These are phyloP conservation scores for Siderastrea radians DNA, from an alignment of 92 coral and sea anemone genomes.

Conservation along the genomic window DNA sequence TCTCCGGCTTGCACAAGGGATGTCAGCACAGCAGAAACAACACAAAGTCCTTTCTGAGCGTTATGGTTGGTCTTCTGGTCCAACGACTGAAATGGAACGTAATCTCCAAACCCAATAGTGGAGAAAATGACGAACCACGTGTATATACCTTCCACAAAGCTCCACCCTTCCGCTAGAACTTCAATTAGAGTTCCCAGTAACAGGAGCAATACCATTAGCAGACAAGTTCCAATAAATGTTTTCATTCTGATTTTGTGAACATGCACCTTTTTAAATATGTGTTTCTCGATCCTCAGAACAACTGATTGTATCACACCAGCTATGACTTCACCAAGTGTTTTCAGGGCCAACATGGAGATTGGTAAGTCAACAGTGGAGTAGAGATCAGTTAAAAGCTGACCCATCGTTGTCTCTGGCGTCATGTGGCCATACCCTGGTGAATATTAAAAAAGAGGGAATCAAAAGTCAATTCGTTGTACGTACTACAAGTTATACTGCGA, in stretches of 20 bases:
- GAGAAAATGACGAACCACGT: slow-evolving; percentile 23
- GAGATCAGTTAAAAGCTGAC: slow-evolving; percentile 36
- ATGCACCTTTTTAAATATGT: neutral
- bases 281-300: slow-evolving; percentile 1
- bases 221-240: neutral
- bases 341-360: slow-evolving; percentile 47
- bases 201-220: neutral
- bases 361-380: slow-evolving; percentile 59
- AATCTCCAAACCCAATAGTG: slow-evolving; percentile 35
- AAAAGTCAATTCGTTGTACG: too few species aligned
- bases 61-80: neutral
- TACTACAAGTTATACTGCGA: too few species aligned
- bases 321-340: slow-evolving; percentile 46
- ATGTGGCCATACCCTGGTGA: slow-evolving; percentile 25
- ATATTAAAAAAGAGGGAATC: neutral
- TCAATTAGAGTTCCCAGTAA: neutral
- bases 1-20: slow-evolving; percentile 10
- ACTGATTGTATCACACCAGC: neutral
- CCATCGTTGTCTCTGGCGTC: slow-evolving; percentile 54
- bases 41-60: neutral
- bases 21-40: neutral
- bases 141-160: slow-evolving; percentile 28
- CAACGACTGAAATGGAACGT: neutral
- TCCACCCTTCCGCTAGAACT: slow-evolving; percentile 5
- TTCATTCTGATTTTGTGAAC: slow-evolving; percentile 8